phyloP scores from a whole-genome alignment of 2,888 invertebrate genomes.

The Dione juno region DNA sequence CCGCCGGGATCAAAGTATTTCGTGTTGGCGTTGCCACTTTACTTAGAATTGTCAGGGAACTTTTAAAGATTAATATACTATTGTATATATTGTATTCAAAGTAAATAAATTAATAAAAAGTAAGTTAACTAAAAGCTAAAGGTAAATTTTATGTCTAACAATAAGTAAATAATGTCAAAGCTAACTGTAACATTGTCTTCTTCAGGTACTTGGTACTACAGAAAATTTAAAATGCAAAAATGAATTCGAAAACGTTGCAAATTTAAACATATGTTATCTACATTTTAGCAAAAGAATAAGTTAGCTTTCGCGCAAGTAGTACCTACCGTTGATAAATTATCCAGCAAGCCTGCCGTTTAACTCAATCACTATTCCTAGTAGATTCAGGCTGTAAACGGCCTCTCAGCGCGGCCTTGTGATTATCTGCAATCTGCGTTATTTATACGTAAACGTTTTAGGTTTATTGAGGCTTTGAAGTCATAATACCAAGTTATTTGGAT shows the following conservation, averaged over 20 bases:
- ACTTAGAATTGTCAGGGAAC: not conserved
- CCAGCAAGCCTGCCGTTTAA: slow-evolving; percentile 27
- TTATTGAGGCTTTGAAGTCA: slow-evolving; percentile 26
- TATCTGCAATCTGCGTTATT: slow-evolving; percentile 41
- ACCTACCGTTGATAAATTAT: not conserved
- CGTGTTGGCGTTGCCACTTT: slow-evolving; percentile 35
- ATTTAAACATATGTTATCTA: not conserved
- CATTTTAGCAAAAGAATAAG: not conserved
- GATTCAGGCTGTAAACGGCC: slow-evolving; percentile 35
- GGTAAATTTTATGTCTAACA: too few species aligned
- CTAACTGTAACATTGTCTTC: too few species aligned
- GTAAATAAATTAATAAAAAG: not conserved
- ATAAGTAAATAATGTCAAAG: too few species aligned
- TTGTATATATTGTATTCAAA: not conserved
- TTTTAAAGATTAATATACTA: not conserved
- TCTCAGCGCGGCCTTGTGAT: slow-evolving; percentile 41
- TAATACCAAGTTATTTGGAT: slow-evolving; percentile 19
- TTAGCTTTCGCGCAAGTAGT: not conserved
- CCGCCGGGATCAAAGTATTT: slow-evolving; percentile 53
- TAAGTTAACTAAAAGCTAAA: too few species aligned
- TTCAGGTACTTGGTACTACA: not conserved
- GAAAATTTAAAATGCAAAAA: not conserved
- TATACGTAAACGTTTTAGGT: slow-evolving; percentile 32
- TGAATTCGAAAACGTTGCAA: not conserved
- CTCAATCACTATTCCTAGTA: slow-evolving; percentile 36